Evolutionary conservation across 2,888 invertebrate species (phyloP).

Genomic region (Drosophila suboccidentalis): DNA sequence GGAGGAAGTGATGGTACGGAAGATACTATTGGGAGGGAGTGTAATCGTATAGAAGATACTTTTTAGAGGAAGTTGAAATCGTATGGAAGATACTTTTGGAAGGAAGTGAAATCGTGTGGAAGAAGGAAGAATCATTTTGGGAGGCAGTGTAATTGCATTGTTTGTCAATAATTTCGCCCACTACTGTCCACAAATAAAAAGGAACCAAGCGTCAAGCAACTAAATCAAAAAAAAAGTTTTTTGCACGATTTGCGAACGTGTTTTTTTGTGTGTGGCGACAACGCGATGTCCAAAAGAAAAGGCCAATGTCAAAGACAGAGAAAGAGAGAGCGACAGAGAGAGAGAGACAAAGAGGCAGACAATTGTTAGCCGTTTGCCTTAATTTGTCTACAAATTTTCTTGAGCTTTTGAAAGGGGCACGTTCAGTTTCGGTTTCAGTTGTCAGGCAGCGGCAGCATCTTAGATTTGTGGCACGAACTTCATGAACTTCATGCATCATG

Average conservation of each 20-base stretch:
- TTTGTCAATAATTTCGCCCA: slow-evolving; percentile 78
- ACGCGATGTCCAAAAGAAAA: slow-evolving; percentile 32
- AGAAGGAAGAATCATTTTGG: no score
- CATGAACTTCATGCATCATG: slow-evolving; percentile 77
- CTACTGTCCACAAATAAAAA: slow-evolving; percentile 48
- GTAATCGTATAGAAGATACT: not conserved
- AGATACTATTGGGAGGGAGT: not conserved
- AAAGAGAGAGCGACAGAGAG: slow-evolving; percentile 7
- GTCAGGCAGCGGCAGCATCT: slow-evolving; percentile 59
- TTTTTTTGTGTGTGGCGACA: slow-evolving; percentile 45
- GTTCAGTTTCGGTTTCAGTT: slow-evolving; percentile 41
- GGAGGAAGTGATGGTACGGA: no score
- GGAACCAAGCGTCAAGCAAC: slow-evolving; percentile 61
- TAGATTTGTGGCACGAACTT: slow-evolving; percentile 77
- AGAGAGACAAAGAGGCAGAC: slow-evolving; percentile 27
- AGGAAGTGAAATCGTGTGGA: no score
- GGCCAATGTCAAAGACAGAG: slow-evolving; percentile 47
- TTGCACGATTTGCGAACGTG: slow-evolving; percentile 77
- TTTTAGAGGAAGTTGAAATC: no score
- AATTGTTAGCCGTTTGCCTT: slow-evolving; percentile 73
- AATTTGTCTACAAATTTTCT: slow-evolving; percentile 76
- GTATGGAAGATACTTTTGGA: not conserved
- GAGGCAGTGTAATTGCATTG: slow-evolving; percentile 17
- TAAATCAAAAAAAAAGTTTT: slow-evolving; percentile 69
- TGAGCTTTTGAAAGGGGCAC: slow-evolving; percentile 44